These are phyloP conservation scores for Mungos mungo DNA, from an alignment of 2,113 vertebrate species.

Conservation along the genomic window DNA sequence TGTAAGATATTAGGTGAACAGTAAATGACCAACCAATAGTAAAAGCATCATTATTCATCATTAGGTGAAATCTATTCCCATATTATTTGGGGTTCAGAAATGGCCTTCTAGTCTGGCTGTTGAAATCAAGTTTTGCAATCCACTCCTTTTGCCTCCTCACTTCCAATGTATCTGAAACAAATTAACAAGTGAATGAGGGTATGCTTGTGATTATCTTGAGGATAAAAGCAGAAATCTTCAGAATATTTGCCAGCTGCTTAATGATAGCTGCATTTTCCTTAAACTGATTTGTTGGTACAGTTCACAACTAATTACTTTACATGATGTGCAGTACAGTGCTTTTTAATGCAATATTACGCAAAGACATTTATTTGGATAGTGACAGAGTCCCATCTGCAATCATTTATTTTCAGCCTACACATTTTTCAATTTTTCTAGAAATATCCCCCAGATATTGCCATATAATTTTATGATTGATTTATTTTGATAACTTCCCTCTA, in stretches of 20 bases:
- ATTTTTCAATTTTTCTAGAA: conserved; percentile 8
- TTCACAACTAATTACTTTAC: background rate
- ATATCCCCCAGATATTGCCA: background rate
- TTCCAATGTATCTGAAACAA: background rate
- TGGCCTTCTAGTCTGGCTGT: background rate
- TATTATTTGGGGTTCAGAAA: background rate
- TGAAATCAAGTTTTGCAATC: conserved; percentile 37
- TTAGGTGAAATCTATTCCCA: conserved; percentile 2
- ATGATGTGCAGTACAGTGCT: background rate
- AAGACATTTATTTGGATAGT: background rate
- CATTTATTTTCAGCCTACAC: background rate
- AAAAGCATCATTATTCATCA: conserved; percentile 64
- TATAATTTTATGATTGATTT: background rate
- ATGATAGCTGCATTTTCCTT: background rate
- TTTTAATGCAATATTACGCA: background rate
- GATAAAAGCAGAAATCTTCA: background rate
- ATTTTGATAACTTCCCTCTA: background rate
- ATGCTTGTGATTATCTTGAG: background rate
- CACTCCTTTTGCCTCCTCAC: background rate
- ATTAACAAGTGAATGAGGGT: background rate
- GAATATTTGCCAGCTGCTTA: background rate
- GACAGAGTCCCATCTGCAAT: background rate
- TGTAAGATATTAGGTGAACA: conserved; percentile 41
- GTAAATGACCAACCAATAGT: conserved; percentile 29
- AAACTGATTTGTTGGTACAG: background rate